phyloP scores from a whole-genome alignment of 2,113 vertebrate species.

The Irena cyanogastra region DNA sequence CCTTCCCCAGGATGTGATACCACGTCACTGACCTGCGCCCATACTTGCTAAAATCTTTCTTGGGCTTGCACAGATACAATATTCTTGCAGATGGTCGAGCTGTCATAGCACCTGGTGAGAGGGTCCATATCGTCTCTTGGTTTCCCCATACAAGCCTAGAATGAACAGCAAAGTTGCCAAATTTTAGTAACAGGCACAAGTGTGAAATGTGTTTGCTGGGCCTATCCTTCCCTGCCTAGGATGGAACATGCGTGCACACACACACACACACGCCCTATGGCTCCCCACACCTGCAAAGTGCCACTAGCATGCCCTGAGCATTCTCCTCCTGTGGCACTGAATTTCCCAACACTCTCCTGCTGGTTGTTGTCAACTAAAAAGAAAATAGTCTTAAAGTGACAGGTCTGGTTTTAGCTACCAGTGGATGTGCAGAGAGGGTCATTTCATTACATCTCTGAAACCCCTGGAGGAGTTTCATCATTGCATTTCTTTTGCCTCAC shows the following conservation, averaged over 20 bases:
- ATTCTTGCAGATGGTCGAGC: neutral
- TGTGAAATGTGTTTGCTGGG: neutral
- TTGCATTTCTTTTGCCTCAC: neutral
- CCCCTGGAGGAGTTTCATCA: slow-evolving; percentile 16
- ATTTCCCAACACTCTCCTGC: neutral
- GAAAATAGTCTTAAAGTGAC: neutral
- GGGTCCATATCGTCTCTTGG: slow-evolving; percentile 49
- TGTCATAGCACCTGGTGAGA: neutral
- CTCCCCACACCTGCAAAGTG: neutral
- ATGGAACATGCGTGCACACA: neutral
- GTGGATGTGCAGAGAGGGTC: neutral
- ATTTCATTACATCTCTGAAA: neutral
- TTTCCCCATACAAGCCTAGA: slow-evolving; percentile 61
- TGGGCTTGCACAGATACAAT: slow-evolving; percentile 47
- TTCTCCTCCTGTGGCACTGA: neutral
- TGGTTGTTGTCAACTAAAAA: neutral
- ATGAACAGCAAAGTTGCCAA: neutral
- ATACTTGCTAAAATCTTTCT: neutral
- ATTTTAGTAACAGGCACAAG: neutral
- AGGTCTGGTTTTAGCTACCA: neutral
- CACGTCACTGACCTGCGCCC: neutral
- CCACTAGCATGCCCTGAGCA: neutral
- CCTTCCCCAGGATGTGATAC: neutral
- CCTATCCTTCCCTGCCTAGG: neutral
- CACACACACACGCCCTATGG: neutral